phyloP scores from a whole-genome alignment of 2,797 vertebrate species.

The Gambelia wislizenii region DNA sequence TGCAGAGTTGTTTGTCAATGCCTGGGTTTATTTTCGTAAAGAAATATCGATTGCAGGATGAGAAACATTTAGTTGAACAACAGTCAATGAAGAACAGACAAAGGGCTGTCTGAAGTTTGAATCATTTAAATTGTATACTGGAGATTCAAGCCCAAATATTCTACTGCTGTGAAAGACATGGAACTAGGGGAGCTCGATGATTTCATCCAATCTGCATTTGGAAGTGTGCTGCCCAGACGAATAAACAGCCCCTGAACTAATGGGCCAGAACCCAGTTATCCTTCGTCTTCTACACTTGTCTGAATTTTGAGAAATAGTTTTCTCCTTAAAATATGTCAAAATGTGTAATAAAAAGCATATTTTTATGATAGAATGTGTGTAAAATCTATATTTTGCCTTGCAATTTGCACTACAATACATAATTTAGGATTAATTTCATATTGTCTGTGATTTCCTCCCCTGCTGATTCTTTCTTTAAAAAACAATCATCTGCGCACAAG shows the following conservation, averaged over 20 bases:
- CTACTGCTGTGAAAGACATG: slow-evolving; percentile 21
- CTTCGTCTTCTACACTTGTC: background rate
- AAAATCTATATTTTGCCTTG: background rate
- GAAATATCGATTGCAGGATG: slow-evolving; percentile 78
- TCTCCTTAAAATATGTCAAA: background rate
- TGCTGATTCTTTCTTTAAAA: too few relatives aligned
- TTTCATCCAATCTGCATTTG: background rate
- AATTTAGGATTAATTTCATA: background rate
- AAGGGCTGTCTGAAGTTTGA: slow-evolving; percentile 72
- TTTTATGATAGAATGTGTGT: background rate
- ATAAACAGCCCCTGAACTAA: background rate
- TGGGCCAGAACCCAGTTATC: background rate
- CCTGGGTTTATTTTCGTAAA: slow-evolving; percentile 75
- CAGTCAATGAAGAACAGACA: slow-evolving; percentile 75
- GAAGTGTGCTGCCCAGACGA: too few relatives aligned
- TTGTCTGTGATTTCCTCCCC: too few relatives aligned
- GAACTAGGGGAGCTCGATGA: background rate
- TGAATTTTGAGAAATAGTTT: background rate
- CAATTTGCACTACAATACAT: background rate
- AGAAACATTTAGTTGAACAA: slow-evolving; percentile 81
- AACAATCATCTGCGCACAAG: too few relatives aligned
- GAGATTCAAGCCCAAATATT: slow-evolving; percentile 43
- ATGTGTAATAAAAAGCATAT: background rate
- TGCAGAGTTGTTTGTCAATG: slow-evolving; percentile 76
- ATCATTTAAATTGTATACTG: slow-evolving; percentile 72